Evolutionary conservation across 37 sponge, comb jelly and placozoan genomes (phyloP), one percentile per base, ranked within the genome.

Genomic region (Mnemiopsis leidyi): DNA sequence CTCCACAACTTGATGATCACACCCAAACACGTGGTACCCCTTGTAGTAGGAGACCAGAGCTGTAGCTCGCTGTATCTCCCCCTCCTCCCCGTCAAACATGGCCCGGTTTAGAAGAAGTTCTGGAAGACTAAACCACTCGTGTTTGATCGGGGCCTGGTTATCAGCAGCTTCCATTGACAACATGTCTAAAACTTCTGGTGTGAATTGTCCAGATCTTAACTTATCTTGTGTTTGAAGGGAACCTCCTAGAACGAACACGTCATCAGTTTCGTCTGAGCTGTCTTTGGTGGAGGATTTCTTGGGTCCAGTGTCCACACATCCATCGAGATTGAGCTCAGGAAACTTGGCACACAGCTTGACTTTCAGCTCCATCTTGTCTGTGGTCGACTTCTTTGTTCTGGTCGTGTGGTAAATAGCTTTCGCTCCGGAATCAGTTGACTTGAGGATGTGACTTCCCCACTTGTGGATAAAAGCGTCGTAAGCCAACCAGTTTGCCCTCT

Each of bases 21-120:
- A 71, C 75, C 75, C 75, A 28, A 71, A 71, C 30, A 71, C 30
- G 75, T 71, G 75, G 75, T 71, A 71, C 5, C 75, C 75, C 75
- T 71, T 71, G 75, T 71, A 71, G 75, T 71, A 71, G 5, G 75
- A 71, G 3, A 71, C n/a, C 30, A 71, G 75, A 29, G 75, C 75
- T 2, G 25, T 28, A 25, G 75, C 75, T 71, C 75, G 25, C 30
- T 71, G 61, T 5, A 48, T 48, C 61, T 48, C 61, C 61, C 61
- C 61, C 5, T 48, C 61, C 61, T 48, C 61, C 61, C 9, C 61
- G 61, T 48, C 61, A 48, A 48, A 48, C 61, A 48, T 48, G 13
- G 61, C 61, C 13, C 61, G 61, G 61, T 48, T 48, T 13, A 48
- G 61, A 5, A 48, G 61, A 5, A 48, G 61, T 13, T 71, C 75